Evolutionary conservation across 1,140 invertebrate genomes (phyloP), one percentile per base, ranked within the genome.

Genomic region (Amphibalanus amphitrite): DNA sequence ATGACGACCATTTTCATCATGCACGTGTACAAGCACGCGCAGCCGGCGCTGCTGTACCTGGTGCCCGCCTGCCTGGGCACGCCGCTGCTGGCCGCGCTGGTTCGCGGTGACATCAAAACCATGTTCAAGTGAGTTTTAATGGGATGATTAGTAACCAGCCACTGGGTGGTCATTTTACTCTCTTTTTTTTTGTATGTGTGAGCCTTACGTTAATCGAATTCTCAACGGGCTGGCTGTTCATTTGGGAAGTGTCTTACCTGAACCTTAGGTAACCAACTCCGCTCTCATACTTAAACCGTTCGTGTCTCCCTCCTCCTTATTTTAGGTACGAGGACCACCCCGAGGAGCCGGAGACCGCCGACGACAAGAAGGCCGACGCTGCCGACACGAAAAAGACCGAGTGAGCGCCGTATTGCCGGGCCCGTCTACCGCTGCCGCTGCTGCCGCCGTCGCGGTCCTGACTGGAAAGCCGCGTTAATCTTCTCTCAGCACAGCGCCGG

Each of bases 11-110:
- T 99, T 79, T 85, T 95, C 73, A 91, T 99, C 67, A 98, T 99
- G 95, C 95, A 98, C 82, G 85, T 95, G 69, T 99, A 96, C 82
- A 95, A 97, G 80, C 95, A 98, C 82, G 95, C 95, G n/a, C 92
- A 99, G 85, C 97, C 97, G 0, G 97, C 97, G 72, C 82, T 99
- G 29, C 81, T 99, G 40, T 99, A 99, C 80, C 83, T 99, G 70
- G 97, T 99, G 72, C 97, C 97, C 28, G 90, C 92, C 17, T 99
- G 97, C 83, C 82, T 98, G 74, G 90, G 88, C 70, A 89, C 92
- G 59, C 97, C 97, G 6, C 78, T 97, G 1, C 78, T 88, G 8
- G 80, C 98, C 0, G 95, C 96, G 23, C 79, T 96, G 29, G 77
- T 97, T 3, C 90, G 90, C 78, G 96, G 97, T 73, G 97, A 99